Percentiles rank a stretch among this genome's conserved stretches.
Evolutionary conservation across 92 coral and sea anemone species (phyloP).

Genomic region (Parazoanthus swiftii): DNA sequence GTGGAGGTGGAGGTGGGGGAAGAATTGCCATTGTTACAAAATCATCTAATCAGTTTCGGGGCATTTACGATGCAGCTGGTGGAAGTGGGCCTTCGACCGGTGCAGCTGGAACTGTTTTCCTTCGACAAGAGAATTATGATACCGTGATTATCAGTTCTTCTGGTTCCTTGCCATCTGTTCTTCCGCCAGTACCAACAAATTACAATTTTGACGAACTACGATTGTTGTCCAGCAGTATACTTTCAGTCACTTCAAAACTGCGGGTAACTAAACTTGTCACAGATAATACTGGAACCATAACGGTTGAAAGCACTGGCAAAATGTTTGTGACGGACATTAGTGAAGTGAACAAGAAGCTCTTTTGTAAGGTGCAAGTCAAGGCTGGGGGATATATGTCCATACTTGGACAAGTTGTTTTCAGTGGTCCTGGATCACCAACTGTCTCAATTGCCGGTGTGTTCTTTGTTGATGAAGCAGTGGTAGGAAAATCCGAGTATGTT

Average conservation of each 20-base stretch:
- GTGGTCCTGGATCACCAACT: conserved; percentile 54
- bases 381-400: conserved; percentile 46
- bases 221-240: conserved; percentile 31
- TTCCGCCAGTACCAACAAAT: conserved; percentile 38
- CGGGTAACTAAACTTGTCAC: conserved; percentile 45
- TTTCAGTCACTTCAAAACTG: conserved; percentile 47
- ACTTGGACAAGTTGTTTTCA: conserved; percentile 38
- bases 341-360: conserved; percentile 31
- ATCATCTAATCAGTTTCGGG: conserved; percentile 40
- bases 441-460: conserved; percentile 49
- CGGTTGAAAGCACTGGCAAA: conserved; percentile 35
- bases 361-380: conserved; percentile 57
- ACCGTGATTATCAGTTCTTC: conserved; percentile 43
- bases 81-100: conserved; percentile 54
- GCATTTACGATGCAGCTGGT: conserved; percentile 57
- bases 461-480: conserved; percentile 31
- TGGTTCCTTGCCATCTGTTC: conserved; percentile 43
- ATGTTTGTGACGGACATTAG: conserved; percentile 35
- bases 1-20: conserved; percentile 71
- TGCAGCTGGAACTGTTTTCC: conserved; percentile 58
- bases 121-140: conserved; percentile 43
- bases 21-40: conserved; percentile 47
- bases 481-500: conserved; percentile 36
- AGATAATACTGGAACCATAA: conserved; percentile 57
- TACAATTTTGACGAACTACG: conserved; percentile 48